Base-by-base conservation (phyloP, 2,888 invertebrate species). In the Catotricha subobsoleta region DNA sequence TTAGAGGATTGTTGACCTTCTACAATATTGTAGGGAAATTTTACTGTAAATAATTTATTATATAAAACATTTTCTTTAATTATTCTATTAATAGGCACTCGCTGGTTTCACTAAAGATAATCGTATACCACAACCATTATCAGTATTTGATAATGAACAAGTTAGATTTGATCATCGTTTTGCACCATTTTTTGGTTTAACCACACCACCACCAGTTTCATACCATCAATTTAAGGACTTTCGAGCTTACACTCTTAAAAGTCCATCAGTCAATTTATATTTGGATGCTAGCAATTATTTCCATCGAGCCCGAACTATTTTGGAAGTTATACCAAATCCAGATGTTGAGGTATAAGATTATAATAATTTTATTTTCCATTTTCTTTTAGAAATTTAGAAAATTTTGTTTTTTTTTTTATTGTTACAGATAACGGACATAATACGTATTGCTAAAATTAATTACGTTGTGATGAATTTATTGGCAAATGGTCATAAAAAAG, bases 101-200 rank as follows among this genome's bases (percentile, higher is more conserved):
- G 76, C 86, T 41, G 94, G 87, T 2, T 80, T 95, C 55, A 77
- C 81, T 48, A 70, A 87, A 56, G 88, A 90, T 56, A 82, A 82
- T 42, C 88, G 88, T 60, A 72, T 95, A 49, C 71, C 73, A 1
- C 74, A 81, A 57, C 92, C 92, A 0, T 75, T 81, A 55, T 76
- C 80, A 5, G 80, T 86, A 59, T 94, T 92, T 63, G 92, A 94
- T 63, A 86, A 78, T 55, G 91, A 95, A 58, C 79, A 84, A 53
- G 90, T 95, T 4, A 76, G 95, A 30, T 97, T 92, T 60, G 87
- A 90, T 56, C 92, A 94, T 53, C 74, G 95, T 40, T 88, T 97
- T 66, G 76, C 81, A 6, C 88, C 95, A 1, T 87, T 95, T 54
- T 77, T 80, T 13, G 76, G 78, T 27, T 70, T 94, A 10, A 71